Evolutionary conservation across 2,888 invertebrate genomes (phyloP), one percentile per base, ranked within the genome.

Genomic region (Aleiodes leptofemur): DNA sequence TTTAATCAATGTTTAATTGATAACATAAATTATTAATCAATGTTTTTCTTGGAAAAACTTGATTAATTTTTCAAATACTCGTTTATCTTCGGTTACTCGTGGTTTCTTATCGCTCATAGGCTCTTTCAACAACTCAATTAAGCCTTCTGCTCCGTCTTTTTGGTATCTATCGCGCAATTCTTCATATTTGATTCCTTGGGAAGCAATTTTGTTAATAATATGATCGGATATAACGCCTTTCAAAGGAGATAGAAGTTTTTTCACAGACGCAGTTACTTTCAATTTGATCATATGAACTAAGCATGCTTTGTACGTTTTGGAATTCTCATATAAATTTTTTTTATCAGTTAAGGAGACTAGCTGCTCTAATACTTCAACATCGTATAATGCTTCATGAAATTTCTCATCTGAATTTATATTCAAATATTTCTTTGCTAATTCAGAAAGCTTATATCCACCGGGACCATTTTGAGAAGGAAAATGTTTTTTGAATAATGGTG

Each of bases 321-420:
- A 50, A 51, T 43, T 71, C 51, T 73, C 68, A 56, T n/a, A 55
- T 56, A 73, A 66, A 56, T 56, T n/a, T 4, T 43, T 14, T 23
- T 68, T n/a, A 57, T 66, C 14, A 4, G 73, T 68, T 29, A 55
- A 43, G 13, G 43, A 38, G n/a, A 69, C 48, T 56, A 73, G 16
- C 59, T 69, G n/a, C 16, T 69, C 14, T 38, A 74, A 50, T 8
- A 74, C 53, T 13, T 59, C 34, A 16, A 74, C 69, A 57, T 69
- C 74, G 11, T 74, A 74, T 11, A 74, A n/a, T 11, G 74, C 69
- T 74, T 69, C 69, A 53, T 69, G 61, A 69, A 69, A 73, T 55
- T 48, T 0, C 38, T 68, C 48, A 56, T 66, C 8, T 23, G 56
- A 55, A 23, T 55, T 38, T 2, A 73, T 51, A 38, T 73, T 66